Percentiles rank a stretch among this genome's conserved stretches.
Conservation (phyloP, 2,888 invertebrate species). For the Phanerotoma sp. region DNA sequence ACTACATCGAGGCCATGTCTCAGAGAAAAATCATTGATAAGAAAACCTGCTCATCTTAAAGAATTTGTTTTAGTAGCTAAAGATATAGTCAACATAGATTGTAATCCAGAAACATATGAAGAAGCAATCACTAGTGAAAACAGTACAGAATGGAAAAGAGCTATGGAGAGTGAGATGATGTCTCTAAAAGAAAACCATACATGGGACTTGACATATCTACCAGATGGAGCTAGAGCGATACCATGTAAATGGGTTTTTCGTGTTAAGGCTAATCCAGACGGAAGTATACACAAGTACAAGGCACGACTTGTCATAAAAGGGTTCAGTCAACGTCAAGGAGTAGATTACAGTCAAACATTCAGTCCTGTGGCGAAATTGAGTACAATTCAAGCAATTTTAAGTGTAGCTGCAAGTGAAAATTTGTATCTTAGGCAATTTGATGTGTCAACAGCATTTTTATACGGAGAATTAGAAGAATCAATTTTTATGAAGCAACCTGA, state of each 20-base stretch:
- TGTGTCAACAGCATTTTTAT: slow-evolving; percentile 40
- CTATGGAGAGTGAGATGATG: slow-evolving; percentile 35
- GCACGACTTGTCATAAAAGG: slow-evolving; percentile 36
- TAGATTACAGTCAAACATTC: slow-evolving; percentile 38
- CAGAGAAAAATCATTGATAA: too few relatives aligned
- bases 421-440: slow-evolving; percentile 31
- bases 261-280: slow-evolving; percentile 26
- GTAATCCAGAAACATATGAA: too few relatives aligned
- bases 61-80: too few relatives aligned
- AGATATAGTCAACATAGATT: too few relatives aligned
- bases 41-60: too few relatives aligned
- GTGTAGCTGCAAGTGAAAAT: slow-evolving; percentile 28
- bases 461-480: slow-evolving; percentile 34
- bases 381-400: slow-evolving; percentile 34
- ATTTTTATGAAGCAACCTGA: slow-evolving; percentile 33
- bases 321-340: slow-evolving; percentile 36
- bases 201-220: slow-evolving; percentile 34
- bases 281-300: slow-evolving; percentile 31
- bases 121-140: too few relatives aligned
- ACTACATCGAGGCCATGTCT: too few relatives aligned
- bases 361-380: slow-evolving; percentile 38
- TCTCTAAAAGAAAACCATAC: slow-evolving; percentile 34
- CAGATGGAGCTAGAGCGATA: slow-evolving; percentile 28
- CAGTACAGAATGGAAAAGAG: too few relatives aligned
- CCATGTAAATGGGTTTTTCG: slow-evolving; percentile 39